Evolutionary conservation across 2,797 vertebrate genomes (phyloP).

Genomic region (Hoplostethus mediterraneus): DNA sequence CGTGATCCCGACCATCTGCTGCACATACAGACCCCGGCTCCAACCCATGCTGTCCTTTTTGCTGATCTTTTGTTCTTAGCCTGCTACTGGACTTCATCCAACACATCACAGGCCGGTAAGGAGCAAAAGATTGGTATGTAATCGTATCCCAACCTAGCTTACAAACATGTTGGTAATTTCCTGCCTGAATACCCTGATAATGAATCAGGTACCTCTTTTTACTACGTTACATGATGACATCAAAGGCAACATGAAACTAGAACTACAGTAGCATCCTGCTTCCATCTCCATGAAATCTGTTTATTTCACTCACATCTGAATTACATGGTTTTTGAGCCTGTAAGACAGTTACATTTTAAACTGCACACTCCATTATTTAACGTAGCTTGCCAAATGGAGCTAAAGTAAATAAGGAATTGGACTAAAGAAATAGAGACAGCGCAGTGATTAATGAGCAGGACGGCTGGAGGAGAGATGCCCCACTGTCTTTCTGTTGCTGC

Average conservation of each 20-base stretch:
- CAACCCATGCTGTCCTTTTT: too few relatives aligned
- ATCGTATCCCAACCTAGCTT: too few relatives aligned
- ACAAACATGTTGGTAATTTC: too few relatives aligned
- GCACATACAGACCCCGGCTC: too few relatives aligned
- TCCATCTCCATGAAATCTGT: not conserved
- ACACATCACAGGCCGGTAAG: too few relatives aligned
- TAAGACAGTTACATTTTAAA: slow-evolving; percentile 30
- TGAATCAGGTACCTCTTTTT: too few relatives aligned
- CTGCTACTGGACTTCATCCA: too few relatives aligned
- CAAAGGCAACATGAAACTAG: not conserved
- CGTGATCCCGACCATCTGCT: too few relatives aligned
- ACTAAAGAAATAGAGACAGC: slow-evolving; percentile 24
- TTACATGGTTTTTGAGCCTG: slow-evolving; percentile 13
- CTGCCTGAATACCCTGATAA: too few relatives aligned
- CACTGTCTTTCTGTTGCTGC: too few relatives aligned
- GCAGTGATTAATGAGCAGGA: slow-evolving; percentile 18
- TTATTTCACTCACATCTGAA: slow-evolving; percentile 19
- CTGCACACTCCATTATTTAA: slow-evolving; percentile 18
- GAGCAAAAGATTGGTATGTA: too few relatives aligned
- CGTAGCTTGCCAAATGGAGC: slow-evolving; percentile 15
- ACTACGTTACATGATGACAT: not conserved
- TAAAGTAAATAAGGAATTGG: slow-evolving; percentile 31
- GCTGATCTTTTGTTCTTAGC: too few relatives aligned
- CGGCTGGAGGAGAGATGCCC: not conserved
- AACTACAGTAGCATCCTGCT: not conserved